Base-by-base conservation (phyloP, 1,140 invertebrate genomes). In the Zaprionus inermis region DNA sequence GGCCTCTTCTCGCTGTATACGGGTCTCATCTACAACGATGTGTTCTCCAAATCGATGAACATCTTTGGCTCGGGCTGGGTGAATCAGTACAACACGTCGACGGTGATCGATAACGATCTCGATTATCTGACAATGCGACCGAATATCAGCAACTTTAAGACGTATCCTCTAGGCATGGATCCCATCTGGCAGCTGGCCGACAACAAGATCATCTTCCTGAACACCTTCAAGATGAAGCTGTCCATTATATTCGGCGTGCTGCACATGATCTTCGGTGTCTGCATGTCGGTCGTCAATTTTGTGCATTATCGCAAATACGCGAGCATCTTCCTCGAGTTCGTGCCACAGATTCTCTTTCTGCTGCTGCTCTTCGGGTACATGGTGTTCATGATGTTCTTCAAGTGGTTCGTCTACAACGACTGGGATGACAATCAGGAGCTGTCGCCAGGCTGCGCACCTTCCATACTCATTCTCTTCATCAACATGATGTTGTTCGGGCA, bases 161-260 rank as follows among this genome's bases (percentile, higher is more conserved):
- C 83, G 76, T 99, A 99, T 93, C 95, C 96, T 1, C 94, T 98
- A 71, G 98, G 98, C 36, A 89, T 98, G 65, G 97, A 98, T 94
- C 97, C 97, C 36, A 94, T 97, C 65, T 98, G 97, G 97, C 96
- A 98, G 93, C 79, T 98, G 58, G 95, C 98, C 11, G 94, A 95
- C 60, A 99, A 99, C 93, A 99, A 99, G 57, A 98, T 99, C 77
- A 96, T 97, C 49, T 99, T 99, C 93, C 93, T 98, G 22, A 99
- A 99, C 93, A 98, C 98, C 0, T 98, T 97, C 93, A 99, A 99
- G 94, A 99, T 99, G 99, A 99, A 99, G 92, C 93, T 99, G 32
- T 99, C 98, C 12, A 97, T 99, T 65, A 98, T 99, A 70, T 95
- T 99, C 88, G 98, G 98, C 20, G 97, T 99, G 0, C 80, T 95